Base-by-base conservation (phyloP, 2,797 vertebrate genomes). In the Eospalax fontanierii region DNA sequence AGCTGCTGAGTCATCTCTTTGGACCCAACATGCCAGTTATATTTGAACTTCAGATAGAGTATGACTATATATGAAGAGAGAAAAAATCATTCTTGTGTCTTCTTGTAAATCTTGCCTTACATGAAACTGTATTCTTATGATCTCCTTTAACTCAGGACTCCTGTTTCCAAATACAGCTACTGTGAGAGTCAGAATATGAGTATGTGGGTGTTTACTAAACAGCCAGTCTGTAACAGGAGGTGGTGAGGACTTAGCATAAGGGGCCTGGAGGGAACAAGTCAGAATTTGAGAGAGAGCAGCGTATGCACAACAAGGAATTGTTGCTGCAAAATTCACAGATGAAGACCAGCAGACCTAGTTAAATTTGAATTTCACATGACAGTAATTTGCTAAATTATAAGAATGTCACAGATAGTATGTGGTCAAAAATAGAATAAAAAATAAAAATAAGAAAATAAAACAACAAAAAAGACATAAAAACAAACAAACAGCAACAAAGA, bases 291-390 rank as follows among this genome's bases (percentile, higher is more conserved):
- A 76, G 26, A 74, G 1, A 40, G 24, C 10, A 33, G 2, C 12
- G 43, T 63, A 11, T 40, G 11, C 18, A 8, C 30, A 68, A 40
- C 33, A 40, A 35, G 43, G 82, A 95, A 26, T 33, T 24, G 63
- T 8, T 65, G 14, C 15, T 87, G 3, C 10, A 83, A 24, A 11
- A 26, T 24, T 80, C 19, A 22, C 38, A 79, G 63, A 43, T 73
- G 68, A 71, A 85, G 61, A 4, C 78, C 0, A 87, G 16, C 1
- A 21, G 10, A 61, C 24, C 18, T 4, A 11, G 19, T 19, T 73
- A 73, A 38, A 87, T 63, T 74, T 89, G 26, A 43, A 84, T 81
- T 84, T 75, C 30, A 30, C 30, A 66, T 88, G 54, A 93, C 8
- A 33, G 22, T 9, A 83, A 18, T n/a, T 66, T 78, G 28, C 46